Conservation (phyloP, 2,888 invertebrate species). For the Listrodromus nycthemerus region DNA sequence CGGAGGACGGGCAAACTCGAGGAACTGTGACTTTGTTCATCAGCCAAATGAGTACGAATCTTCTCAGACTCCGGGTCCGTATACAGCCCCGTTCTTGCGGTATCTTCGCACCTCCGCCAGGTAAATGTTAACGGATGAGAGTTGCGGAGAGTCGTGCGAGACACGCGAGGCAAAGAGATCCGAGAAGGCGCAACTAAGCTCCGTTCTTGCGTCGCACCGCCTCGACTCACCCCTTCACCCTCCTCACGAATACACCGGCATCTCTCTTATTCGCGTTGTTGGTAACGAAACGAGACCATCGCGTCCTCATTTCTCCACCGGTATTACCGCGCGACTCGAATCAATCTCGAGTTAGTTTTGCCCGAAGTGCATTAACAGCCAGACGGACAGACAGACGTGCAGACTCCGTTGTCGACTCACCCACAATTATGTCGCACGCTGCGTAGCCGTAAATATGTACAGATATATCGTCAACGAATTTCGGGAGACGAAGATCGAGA, state of each 20-base stretch:
- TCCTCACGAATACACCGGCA: background rate
- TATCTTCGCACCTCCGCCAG: conserved; percentile 58
- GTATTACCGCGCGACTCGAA: conserved; percentile 75
- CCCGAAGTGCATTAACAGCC: conserved; percentile 68
- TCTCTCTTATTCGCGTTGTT: conserved; percentile 7
- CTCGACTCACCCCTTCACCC: background rate
- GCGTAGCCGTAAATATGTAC: background rate
- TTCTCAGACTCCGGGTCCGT: conserved; percentile 61
- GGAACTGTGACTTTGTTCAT: conserved; percentile 75
- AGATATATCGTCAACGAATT: conserved; percentile 15
- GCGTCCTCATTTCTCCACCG: conserved; percentile 41
- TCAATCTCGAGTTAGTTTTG: conserved; percentile 75
- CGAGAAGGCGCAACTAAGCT: conserved; percentile 43
- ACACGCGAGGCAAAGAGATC: conserved; percentile 55
- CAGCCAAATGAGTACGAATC: conserved; percentile 79
- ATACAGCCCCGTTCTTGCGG: conserved; percentile 36
- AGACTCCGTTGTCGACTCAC: conserved; percentile 17
- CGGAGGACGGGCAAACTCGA: conserved; percentile 58
- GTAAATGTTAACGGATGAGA: conserved; percentile 78
- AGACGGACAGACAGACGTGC: conserved; percentile 19
- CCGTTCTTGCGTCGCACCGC: conserved; percentile 8
- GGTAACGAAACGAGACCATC: conserved; percentile 39
- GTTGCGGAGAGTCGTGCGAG: conserved; percentile 70
- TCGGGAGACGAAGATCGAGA: conserved; percentile 24
- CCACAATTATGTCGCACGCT: background rate